A percentile compares a stretch with the other conserved stretches of the same genome.
phyloP scores from a whole-genome alignment of 2,888 invertebrate species.

The Ennomos quercinarius region DNA sequence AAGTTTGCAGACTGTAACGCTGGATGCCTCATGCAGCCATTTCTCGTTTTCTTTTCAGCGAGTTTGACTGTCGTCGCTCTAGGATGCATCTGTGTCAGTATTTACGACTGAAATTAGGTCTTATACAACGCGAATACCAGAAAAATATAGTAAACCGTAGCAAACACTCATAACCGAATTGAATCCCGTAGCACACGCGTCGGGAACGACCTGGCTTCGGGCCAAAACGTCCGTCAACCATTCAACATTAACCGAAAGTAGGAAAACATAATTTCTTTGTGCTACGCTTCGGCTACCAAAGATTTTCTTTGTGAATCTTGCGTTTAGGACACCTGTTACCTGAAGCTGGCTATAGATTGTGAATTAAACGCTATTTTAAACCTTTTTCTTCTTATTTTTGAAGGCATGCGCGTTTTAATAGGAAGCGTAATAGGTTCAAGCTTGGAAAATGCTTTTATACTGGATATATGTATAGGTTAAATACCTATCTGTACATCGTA shows the following conservation, averaged over 20 bases:
- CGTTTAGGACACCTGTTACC: constrained; percentile 37
- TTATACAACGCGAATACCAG: constrained; percentile 33
- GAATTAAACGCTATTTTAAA: neutral
- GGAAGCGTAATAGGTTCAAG: neutral
- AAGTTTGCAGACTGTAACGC: constrained; percentile 15
- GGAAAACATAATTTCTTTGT: constrained; percentile 49
- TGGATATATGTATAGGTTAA: neutral
- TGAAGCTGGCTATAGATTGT: constrained; percentile 29
- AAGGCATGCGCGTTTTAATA: neutral
- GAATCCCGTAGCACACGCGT: constrained; percentile 52
- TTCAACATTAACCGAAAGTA: constrained; percentile 51
- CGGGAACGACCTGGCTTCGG: constrained; percentile 48
- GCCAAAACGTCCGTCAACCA: constrained; percentile 56
- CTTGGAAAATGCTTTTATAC: constrained; percentile 1
- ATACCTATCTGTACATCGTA: too few relatives aligned
- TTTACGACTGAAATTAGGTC: constrained; percentile 34
- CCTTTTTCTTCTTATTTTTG: constrained; percentile 1
- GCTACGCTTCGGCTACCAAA: constrained; percentile 30
- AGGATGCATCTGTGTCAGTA: constrained; percentile 32
- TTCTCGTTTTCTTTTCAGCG: constrained; percentile 27
- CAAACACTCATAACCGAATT: constrained; percentile 46
- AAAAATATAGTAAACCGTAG: constrained; percentile 43
- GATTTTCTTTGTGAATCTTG: constrained; percentile 35
- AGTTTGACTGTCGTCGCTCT: constrained; percentile 25
- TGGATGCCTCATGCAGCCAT: constrained; percentile 5